Conservation (phyloP, 1,140 invertebrate genomes). For the Eciton burchellii region DNA sequence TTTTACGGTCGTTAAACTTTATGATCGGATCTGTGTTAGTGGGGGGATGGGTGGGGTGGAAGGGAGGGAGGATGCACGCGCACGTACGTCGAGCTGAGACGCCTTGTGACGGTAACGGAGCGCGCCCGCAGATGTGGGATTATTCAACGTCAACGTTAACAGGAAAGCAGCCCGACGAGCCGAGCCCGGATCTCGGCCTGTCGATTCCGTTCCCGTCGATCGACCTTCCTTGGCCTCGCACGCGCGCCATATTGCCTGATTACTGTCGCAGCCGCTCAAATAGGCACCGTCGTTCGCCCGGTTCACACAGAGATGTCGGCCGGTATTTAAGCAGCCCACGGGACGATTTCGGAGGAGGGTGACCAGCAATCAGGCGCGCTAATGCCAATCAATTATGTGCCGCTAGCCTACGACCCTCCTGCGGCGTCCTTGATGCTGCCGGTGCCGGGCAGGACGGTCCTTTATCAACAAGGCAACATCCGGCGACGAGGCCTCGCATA, state of each 20-base stretch:
- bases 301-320: conserved; percentile 26
- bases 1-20: background rate
- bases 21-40: background rate
- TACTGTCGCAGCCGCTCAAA: conserved; percentile 53
- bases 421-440: conserved; percentile 55
- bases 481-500: conserved; percentile 35
- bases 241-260: conserved; percentile 55
- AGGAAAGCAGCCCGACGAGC: conserved; percentile 12
- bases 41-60: background rate
- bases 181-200: background rate
- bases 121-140: background rate
- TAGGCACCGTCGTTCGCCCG: conserved; percentile 1
- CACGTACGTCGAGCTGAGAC: background rate
- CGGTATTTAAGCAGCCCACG: conserved; percentile 58
- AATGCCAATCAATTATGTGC: conserved; percentile 82
- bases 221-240: conserved; percentile 36
- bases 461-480: conserved; percentile 62
- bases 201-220: conserved; percentile 12
- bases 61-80: background rate
- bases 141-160: conserved; percentile 36
- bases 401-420: conserved; percentile 46
- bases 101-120: background rate
- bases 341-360: conserved; percentile 52
- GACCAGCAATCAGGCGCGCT: conserved; percentile 77
- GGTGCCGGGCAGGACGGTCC: conserved; percentile 31